These are phyloP conservation scores for Acheta domesticus DNA, from an alignment of 2,888 invertebrate genomes.

Conservation along the genomic window DNA sequence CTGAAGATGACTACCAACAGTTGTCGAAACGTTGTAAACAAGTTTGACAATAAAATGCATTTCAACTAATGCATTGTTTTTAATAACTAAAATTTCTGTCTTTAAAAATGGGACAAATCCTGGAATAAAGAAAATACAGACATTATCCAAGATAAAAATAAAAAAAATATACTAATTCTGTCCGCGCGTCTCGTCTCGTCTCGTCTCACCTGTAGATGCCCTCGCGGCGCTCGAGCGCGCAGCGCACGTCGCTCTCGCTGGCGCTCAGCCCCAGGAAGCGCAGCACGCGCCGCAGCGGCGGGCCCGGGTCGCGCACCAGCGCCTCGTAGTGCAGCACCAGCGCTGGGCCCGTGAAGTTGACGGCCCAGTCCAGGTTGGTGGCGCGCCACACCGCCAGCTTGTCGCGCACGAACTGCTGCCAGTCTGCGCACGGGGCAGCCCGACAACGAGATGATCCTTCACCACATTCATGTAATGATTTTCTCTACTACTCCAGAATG, in stretches of 20 bases:
- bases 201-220: conserved; percentile 72
- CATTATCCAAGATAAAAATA: no score
- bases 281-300: conserved; percentile 57
- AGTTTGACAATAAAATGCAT: no score
- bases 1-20: no score
- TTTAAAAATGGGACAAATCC: no score
- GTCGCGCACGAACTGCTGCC: conserved; percentile 66
- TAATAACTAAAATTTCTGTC: no score
- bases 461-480: neutral
- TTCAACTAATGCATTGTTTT: no score
- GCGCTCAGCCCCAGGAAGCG: conserved; percentile 56
- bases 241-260: conserved; percentile 50
- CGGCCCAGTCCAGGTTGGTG: conserved; percentile 67
- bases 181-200: no score
- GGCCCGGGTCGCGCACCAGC: conserved; percentile 54
- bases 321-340: conserved; percentile 69
- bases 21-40: no score
- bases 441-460: neutral
- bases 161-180: no score
- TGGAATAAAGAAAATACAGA: no score
- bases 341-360: conserved; percentile 63
- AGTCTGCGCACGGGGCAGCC: conserved; percentile 53
- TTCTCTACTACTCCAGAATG: no score
- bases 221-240: conserved; percentile 60
- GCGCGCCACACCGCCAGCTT: conserved; percentile 66